Evolutionary conservation across 2,113 vertebrate genomes (phyloP), one percentile per base, ranked within the genome.

Genomic region (Origma solitaria): DNA sequence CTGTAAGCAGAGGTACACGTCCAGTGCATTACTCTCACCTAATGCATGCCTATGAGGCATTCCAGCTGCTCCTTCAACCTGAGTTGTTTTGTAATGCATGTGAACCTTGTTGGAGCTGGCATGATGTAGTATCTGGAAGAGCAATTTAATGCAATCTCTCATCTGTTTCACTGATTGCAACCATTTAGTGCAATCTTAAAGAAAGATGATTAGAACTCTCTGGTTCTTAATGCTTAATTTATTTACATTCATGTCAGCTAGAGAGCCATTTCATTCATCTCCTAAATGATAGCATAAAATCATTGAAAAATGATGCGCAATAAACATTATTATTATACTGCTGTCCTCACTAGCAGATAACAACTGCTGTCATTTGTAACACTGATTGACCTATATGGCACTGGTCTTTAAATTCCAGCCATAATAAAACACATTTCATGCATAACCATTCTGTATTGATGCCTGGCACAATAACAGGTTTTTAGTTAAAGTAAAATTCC

Each of bases 191-290:
- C 92, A 89, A 96, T 98, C 96, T 98, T 97, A 97, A 97, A 98
- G 97, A 97, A 97, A 95, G 97, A 98, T 98, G 97, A 98, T 98
- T 97, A 97, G 97, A 95, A 97, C 95, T 97, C 88, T 58, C 97
- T 93, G 95, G 81, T 97, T 97, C 96, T 98, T 98, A 98, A 98
- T 97, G 97, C 96, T 97, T 98, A 98, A 98, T 98, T 98, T 98
- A 98, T 98, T 98, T 98, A 98, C 97, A 98, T 97, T 97, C 97
- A 95, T 96, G 97, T 96, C 97, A 97, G 96, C 96, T 95, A 97
- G 93, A 90, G 92, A 96, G 92, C 93, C 89, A 91, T 98, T 97
- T 97, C 96, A 97, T 97, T 98, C 97, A 96, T 97, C 95, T 97
- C 91, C 92, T 96, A 97, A 97, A 97, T 84, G 97, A 97, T 96